Evolutionary conservation across 2,888 invertebrate species (phyloP).

Genomic region (Lumbricus terrestris): DNA sequence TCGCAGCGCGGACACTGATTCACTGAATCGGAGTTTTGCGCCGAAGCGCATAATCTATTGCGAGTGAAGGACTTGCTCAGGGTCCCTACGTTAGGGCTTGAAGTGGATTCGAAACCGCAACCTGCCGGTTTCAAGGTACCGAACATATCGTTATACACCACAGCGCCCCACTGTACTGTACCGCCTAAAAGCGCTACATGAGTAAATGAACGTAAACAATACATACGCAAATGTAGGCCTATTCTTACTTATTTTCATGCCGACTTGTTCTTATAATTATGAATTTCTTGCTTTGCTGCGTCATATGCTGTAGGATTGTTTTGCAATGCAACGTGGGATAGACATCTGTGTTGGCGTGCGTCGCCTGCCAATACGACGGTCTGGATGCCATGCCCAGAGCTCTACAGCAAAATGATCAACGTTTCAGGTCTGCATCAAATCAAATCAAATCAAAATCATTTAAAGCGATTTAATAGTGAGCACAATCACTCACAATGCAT

Average conservation of each 20-base stretch:
- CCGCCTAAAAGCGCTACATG: not conserved
- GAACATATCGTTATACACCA: no score
- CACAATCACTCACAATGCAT: no score
- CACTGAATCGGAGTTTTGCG: no score
- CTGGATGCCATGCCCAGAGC: constrained; percentile 71
- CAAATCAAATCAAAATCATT: no score
- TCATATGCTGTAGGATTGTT: constrained; percentile 7
- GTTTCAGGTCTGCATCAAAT: not conserved
- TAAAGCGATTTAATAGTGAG: no score
- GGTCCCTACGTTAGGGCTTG: no score
- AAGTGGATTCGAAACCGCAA: no score
- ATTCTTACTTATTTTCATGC: not conserved
- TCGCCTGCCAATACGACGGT: constrained; percentile 69
- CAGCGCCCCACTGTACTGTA: no score
- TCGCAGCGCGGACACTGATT: no score
- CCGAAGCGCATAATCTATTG: no score
- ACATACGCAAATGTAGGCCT: not conserved
- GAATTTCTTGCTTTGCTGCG: not conserved
- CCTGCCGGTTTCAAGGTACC: no score
- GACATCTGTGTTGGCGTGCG: constrained; percentile 80
- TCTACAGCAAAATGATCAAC: not conserved
- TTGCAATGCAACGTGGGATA: constrained; percentile 69
- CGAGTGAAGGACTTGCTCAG: no score
- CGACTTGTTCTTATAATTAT: not conserved
- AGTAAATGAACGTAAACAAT: not conserved